Conservation (phyloP, 2,888 invertebrate species). For the Tethea ocularis region DNA sequence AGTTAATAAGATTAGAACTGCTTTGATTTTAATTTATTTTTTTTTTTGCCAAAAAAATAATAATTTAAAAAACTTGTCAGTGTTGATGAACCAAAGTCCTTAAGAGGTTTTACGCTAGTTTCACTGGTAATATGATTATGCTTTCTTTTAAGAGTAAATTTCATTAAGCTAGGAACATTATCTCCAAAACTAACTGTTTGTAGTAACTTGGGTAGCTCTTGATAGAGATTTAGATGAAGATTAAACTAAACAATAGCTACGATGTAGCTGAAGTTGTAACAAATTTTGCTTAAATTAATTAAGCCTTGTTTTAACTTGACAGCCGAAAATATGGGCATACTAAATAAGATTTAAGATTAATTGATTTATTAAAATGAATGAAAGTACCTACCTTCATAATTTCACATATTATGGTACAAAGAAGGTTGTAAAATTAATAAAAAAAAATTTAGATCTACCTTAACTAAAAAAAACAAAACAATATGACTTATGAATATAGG, state of each 20-base stretch:
- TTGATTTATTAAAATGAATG: neutral
- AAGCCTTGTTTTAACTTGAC: constrained; percentile 1
- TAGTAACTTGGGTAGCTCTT: neutral
- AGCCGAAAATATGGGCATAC: neutral
- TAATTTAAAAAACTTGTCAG: no score
- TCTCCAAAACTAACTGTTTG: neutral
- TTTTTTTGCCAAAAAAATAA: no score
- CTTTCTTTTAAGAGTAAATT: neutral
- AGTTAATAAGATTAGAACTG: no score
- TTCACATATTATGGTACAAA: no score
- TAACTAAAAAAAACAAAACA: no score
- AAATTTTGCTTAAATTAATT: neutral
- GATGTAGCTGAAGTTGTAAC: neutral
- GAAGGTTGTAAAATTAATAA: no score
- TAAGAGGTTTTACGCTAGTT: no score
- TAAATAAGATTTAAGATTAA: neutral
- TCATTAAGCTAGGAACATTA: neutral
- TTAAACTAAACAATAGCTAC: neutral
- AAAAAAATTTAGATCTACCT: no score
- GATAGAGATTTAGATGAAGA: neutral
- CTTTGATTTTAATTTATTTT: no score
- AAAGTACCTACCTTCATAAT: neutral
- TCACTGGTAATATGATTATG: no score
- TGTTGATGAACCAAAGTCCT: no score
- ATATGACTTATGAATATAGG: no score